Percentiles rank a stretch among this genome's conserved stretches.
These are phyloP conservation scores for Xiphias gladius DNA, from an alignment of 2,113 vertebrate genomes.

Conservation along the genomic window DNA sequence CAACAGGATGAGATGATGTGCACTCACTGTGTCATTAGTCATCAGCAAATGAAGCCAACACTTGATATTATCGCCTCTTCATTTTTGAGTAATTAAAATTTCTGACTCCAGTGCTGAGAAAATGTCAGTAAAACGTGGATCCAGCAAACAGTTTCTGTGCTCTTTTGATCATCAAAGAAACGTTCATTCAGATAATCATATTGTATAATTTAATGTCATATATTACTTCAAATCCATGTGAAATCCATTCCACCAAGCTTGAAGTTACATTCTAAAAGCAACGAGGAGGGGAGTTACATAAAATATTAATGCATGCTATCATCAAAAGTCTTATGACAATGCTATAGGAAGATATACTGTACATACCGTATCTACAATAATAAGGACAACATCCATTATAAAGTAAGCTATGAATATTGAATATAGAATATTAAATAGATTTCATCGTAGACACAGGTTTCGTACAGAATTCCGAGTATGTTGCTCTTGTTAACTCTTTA, in stretches of 20 bases:
- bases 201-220: background rate
- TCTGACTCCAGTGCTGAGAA: background rate
- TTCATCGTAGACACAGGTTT: background rate
- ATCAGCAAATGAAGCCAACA: background rate
- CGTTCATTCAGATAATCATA: background rate
- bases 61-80: background rate
- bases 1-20: background rate
- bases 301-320: constrained; percentile 3
- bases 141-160: background rate
- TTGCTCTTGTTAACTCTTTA: background rate
- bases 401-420: background rate
- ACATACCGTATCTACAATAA: too few species aligned
- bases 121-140: background rate
- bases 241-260: background rate
- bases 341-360: background rate
- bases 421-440: background rate
- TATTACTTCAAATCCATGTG: background rate
- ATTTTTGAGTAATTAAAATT: background rate
- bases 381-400: background rate
- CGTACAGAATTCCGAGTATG: background rate
- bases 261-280: background rate
- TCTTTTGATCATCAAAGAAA: background rate
- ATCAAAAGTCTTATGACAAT: background rate
- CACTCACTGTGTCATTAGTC: background rate
- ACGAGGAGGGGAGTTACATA: background rate